Evolutionary conservation across 1,140 invertebrate species (phyloP).

Genomic region (Heterodera schachtii): DNA sequence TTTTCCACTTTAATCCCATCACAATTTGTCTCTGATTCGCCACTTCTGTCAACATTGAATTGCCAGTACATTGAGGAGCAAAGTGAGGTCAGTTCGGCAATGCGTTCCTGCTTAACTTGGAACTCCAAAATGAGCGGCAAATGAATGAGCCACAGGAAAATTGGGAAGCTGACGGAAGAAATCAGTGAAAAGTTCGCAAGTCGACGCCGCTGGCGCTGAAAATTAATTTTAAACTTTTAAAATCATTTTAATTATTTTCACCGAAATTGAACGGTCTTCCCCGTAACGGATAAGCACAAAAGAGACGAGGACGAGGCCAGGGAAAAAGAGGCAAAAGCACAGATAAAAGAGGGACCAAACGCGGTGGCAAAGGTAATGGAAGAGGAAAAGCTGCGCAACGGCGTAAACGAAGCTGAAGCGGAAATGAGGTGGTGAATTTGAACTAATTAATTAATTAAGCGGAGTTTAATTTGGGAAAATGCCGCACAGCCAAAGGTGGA

Average conservation of each 20-base stretch:
- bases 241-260: not conserved
- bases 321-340: conserved; percentile 49
- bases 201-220: conserved; percentile 48
- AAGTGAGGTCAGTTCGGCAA: conserved; percentile 38
- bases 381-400: conserved; percentile 61
- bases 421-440: not conserved
- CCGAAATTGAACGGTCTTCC: conserved; percentile 42
- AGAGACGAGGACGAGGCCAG: conserved; percentile 50
- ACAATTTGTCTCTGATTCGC: not conserved
- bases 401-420: conserved; percentile 49
- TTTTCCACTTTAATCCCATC: not conserved
- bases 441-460: not conserved
- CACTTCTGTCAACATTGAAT: too few species aligned
- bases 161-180: conserved; percentile 52
- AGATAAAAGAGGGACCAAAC: conserved; percentile 51
- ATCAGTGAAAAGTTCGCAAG: conserved; percentile 57
- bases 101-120: conserved; percentile 47
- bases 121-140: conserved; percentile 55
- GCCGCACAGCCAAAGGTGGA: conserved; percentile 60
- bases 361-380: conserved; percentile 59
- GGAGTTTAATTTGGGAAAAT: not conserved
- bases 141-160: conserved; percentile 59
- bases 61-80: not conserved
- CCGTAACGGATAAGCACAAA: conserved; percentile 60
- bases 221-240: not conserved